phyloP scores from a whole-genome alignment of 1,140 invertebrate species.

The Lasaia peninsularis region DNA sequence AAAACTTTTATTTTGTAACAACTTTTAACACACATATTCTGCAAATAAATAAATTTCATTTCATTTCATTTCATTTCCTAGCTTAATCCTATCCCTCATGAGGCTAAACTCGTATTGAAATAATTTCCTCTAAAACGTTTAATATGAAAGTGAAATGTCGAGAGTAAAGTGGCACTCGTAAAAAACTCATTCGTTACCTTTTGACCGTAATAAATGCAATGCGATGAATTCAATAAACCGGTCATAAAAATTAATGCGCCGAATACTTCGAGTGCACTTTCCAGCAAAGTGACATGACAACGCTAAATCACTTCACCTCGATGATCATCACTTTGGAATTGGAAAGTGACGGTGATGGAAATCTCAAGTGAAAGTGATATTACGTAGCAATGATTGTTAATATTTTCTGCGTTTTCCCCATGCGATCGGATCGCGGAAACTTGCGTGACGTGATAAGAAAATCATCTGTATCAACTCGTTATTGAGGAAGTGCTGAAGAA shows the following conservation, averaged over 20 bases:
- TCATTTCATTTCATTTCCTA: too few relatives aligned
- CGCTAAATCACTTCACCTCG: conserved; percentile 37
- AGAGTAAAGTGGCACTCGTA: conserved; percentile 18
- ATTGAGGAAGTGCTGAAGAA: conserved; percentile 34
- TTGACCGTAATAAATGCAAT: conserved; percentile 25
- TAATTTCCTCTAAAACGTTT: conserved; percentile 6
- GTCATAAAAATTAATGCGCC: conserved; percentile 26
- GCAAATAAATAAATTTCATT: too few relatives aligned
- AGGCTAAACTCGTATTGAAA: neutral
- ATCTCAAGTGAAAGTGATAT: conserved; percentile 47
- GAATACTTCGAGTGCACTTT: conserved; percentile 27
- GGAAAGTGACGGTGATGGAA: conserved; percentile 67
- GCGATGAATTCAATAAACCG: conserved; percentile 23
- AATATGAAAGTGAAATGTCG: conserved; percentile 23
- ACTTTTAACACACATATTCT: too few relatives aligned
- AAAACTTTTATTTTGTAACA: too few relatives aligned
- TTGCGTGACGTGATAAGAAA: conserved; percentile 12
- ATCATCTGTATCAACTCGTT: neutral
- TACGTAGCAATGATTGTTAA: conserved; percentile 6
- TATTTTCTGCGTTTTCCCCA: conserved; percentile 39
- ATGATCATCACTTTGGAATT: conserved; percentile 47
- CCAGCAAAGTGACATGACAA: conserved; percentile 47
- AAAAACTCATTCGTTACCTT: conserved; percentile 18
- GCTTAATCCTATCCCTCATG: too few relatives aligned
- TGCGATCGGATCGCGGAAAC: conserved; percentile 29